phyloP scores from a whole-genome alignment of 1,140 invertebrate genomes.

The Heliothis virescens region DNA sequence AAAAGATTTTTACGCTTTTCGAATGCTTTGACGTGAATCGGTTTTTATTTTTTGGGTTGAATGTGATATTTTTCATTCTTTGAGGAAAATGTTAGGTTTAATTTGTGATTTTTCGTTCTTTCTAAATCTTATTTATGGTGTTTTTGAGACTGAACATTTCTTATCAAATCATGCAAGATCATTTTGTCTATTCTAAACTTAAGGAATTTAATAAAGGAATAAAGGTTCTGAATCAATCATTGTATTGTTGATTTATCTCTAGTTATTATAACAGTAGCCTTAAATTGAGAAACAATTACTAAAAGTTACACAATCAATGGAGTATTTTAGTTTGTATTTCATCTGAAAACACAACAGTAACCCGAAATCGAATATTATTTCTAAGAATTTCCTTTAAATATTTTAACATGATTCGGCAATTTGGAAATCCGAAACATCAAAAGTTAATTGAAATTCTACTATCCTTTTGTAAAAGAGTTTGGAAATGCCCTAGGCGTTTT shows the following conservation, averaged over 20 bases:
- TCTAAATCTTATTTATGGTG: too few relatives aligned
- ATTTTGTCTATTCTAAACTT: too few relatives aligned
- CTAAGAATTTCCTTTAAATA: neutral
- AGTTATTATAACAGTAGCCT: neutral
- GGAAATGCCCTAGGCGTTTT: slow-evolving; percentile 12
- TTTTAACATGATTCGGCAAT: slow-evolving; percentile 9
- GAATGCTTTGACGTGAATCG: neutral
- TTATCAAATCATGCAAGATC: too few relatives aligned
- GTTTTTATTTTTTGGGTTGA: neutral
- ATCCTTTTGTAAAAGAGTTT: neutral
- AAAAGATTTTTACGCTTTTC: neutral
- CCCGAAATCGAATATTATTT: neutral
- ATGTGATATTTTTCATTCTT: too few relatives aligned
- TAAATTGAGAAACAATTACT: neutral
- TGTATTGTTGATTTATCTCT: neutral
- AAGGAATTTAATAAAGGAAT: too few relatives aligned
- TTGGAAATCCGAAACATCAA: neutral
- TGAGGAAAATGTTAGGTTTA: too few relatives aligned
- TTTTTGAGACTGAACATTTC: too few relatives aligned
- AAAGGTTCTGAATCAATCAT: too few relatives aligned
- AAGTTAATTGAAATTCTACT: slow-evolving; percentile 18
- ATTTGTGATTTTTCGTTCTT: too few relatives aligned
- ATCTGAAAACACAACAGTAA: neutral
- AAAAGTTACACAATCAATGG: neutral
- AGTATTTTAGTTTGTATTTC: neutral